Base-by-base conservation (phyloP, 1,140 invertebrate genomes). In the Neocloeon triangulifer region DNA sequence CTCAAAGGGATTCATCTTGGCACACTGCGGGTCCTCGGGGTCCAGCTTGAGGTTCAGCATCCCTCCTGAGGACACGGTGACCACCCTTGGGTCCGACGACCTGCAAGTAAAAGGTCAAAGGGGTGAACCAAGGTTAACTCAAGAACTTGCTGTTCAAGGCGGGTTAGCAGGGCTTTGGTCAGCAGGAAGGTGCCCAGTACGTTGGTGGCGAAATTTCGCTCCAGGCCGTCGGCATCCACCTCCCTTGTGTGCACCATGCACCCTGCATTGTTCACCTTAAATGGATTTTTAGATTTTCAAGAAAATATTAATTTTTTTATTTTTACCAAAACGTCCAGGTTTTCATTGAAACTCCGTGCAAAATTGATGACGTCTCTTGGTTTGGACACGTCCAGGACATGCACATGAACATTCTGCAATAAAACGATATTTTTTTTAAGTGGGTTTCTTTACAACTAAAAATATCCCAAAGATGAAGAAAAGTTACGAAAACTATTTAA, bases 191-290 rank as follows among this genome's bases (percentile, higher is more conserved):
- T 47, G 19, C 54, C 56, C 5, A 61, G 38, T 8, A 55, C 55
- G 37, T 63, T 62, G 18, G 58, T 58, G 7, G 59, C 58, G 49
- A 62, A 62, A 34, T 58, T 62, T 16, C 42, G 47, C 34, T 63
- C 61, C 5, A 61, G 33, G 4, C 51, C 53, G 42, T 61, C 55
- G 9, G 41, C 43, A 19, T 53, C 52, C 3, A 52, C 14, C 25
- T 44, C 37, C 39, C 53, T 39, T 33, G 46, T 39, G 27, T 56
- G 48, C 2, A 62, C 39, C 52, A 63, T 55, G 39, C 53, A 55
- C 4, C 61, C 58, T 18, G 59, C 59, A 48, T 63, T 62, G 38
- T 63, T 62, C 10, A 62, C 48, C 42, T 46, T 19, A 7, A 16
- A 27, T 19, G 33, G 16, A 16, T 38, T 39, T 37, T 19, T 10